Evolutionary conservation across 1,140 invertebrate species (phyloP).

Genomic region (Asbolus verrucosus): DNA sequence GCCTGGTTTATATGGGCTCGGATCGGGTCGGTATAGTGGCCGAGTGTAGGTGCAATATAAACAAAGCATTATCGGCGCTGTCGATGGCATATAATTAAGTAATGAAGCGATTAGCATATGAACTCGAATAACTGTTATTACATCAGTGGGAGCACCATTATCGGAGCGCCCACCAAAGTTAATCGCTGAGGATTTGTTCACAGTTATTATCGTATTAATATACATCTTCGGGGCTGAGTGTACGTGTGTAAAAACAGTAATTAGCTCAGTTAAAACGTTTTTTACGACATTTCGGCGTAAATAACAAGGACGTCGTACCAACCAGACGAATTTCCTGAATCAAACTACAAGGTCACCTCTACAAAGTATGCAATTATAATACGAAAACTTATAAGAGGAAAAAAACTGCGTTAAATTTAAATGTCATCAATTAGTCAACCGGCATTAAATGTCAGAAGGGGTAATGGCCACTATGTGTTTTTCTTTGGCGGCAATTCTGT

Average conservation of each 20-base stretch:
- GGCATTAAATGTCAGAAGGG: slow-evolving; percentile 17
- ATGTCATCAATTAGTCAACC: slow-evolving; percentile 31
- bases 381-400: slow-evolving; percentile 10
- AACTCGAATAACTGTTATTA: slow-evolving; percentile 23
- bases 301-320: slow-evolving; percentile 32
- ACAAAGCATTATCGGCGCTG: background rate
- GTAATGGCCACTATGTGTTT: background rate
- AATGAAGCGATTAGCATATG: slow-evolving; percentile 24
- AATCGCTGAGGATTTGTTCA: too few relatives aligned
- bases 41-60: background rate
- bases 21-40: background rate
- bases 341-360: slow-evolving; percentile 24
- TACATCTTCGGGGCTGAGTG: slow-evolving; percentile 24
- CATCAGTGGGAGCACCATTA: background rate
- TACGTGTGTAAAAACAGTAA: slow-evolving; percentile 36
- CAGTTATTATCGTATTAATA: background rate
- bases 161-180: slow-evolving; percentile 3
- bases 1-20: too few relatives aligned
- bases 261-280: slow-evolving; percentile 28
- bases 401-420: slow-evolving; percentile 38
- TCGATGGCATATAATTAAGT: slow-evolving; percentile 19
- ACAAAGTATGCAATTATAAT: slow-evolving; percentile 25
- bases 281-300: slow-evolving; percentile 37
- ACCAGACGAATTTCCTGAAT: slow-evolving; percentile 38
- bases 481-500: background rate